Base-by-base conservation (phyloP, 2,113 vertebrate species). In the Nanger granti region DNA sequence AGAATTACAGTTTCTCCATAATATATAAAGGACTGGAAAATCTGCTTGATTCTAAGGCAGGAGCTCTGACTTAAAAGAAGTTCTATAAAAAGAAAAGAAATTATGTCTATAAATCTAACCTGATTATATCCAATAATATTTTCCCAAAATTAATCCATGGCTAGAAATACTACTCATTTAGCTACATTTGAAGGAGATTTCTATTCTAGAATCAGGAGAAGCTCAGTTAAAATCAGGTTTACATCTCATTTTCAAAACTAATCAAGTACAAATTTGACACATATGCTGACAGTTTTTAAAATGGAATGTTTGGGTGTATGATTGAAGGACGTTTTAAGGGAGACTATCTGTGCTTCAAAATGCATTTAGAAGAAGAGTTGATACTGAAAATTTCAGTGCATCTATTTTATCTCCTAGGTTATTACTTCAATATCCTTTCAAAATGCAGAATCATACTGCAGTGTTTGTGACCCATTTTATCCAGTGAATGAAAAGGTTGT, bases 391-490 rank as follows among this genome's bases (percentile, higher is more conserved):
- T 95, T 91, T 96, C 66, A 84, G 3, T 73, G 20, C 29, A 86
- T 59, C 49, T 87, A n/a, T 89, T 97, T 97, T 94, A 95, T 97
- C 89, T 97, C n/a, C 54, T 91, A 76, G 60, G 49, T 93, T 54
- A 94, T 49, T 96, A 85, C 49, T 92, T 97, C 18, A 87, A 44
- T 89, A 93, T 89, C 89, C 49, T 97, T 97, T 95, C 89, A 98
- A 98, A 97, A 95, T 96, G 96, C 97, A 97, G 79, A 97, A 80
- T 98, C 98, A 98, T 96, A 79, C 97, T 97, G 97, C 95, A 95
- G 93, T 94, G 87, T 92, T 97, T 95, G 94, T 98, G 98, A 95
- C 96, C 96, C 95, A 97, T 97, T 97, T 98, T 97, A 62, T 88
- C 88, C 76, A 62, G 85, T 97, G 89, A 97, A 95, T 95, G 79